These are phyloP conservation scores for Aptenodytes forsteri DNA, from an alignment of 2,113 vertebrate genomes.

Conservation along the genomic window DNA sequence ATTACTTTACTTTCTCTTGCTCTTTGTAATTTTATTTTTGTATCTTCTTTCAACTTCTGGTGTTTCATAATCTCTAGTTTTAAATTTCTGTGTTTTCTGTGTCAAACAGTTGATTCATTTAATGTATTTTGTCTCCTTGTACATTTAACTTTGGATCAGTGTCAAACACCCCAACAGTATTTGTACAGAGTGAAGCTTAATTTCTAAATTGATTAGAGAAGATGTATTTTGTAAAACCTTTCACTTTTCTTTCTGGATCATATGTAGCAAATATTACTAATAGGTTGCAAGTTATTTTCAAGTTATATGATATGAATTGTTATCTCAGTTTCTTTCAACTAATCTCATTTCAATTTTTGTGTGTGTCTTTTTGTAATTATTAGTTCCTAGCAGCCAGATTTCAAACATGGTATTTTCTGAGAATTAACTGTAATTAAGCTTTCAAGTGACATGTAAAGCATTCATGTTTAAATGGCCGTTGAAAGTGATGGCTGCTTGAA, in stretches of 20 bases:
- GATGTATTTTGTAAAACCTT: not conserved
- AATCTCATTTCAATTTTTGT: not conserved
- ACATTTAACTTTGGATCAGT: not conserved
- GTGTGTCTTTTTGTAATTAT: not conserved
- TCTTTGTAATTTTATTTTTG: not conserved
- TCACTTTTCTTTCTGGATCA: not conserved
- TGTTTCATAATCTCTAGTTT: not conserved
- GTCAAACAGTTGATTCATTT: not conserved
- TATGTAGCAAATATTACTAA: not conserved
- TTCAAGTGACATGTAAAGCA: not conserved
- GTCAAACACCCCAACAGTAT: not conserved
- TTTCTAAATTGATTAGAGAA: not conserved
- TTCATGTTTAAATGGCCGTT: not conserved
- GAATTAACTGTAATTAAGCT: not conserved
- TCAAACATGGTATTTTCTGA: not conserved
- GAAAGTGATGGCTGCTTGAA: not conserved
- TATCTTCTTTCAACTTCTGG: not conserved
- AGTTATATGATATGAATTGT: not conserved
- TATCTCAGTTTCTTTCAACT: not conserved
- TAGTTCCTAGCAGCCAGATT: not conserved
- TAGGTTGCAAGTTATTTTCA: not conserved
- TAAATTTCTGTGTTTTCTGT: not conserved
- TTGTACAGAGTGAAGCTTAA: not conserved
- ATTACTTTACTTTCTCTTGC: not conserved
- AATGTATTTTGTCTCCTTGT: not conserved